These are phyloP conservation scores for Puma concolor DNA, from an alignment of 2,113 vertebrate genomes.

Conservation along the genomic window DNA sequence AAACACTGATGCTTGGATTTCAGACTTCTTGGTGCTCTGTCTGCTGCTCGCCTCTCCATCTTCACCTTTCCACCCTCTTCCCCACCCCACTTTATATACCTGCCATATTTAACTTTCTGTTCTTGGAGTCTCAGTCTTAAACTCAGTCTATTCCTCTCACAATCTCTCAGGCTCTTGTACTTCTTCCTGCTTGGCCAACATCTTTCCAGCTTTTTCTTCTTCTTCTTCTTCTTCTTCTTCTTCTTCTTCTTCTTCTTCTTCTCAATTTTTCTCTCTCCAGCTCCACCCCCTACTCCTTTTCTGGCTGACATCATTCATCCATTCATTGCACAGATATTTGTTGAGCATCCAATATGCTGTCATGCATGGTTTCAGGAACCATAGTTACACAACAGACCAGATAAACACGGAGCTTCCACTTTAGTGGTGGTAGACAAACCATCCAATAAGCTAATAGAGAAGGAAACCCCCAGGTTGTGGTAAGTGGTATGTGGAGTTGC, in stretches of 20 bases:
- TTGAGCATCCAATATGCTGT: neutral
- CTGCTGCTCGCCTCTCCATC: neutral
- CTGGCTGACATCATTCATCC: neutral
- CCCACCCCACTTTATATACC: neutral
- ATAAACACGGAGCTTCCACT: neutral
- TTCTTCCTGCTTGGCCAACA: neutral
- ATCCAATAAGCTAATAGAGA: neutral
- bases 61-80: neutral
- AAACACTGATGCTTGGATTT: neutral
- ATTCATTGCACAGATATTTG: neutral
- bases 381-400: neutral
- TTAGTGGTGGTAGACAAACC: neutral
- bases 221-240: no score
- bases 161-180: neutral
- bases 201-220: neutral
- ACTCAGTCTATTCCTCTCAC: neutral
- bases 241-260: neutral
- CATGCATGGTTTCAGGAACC: neutral
- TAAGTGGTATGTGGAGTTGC: neutral
- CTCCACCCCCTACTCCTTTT: neutral
- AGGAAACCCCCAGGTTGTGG: no score
- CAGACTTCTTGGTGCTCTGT: neutral
- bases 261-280: neutral
- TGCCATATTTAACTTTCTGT: neutral
- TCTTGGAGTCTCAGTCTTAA: neutral